Evolutionary conservation across 1,140 invertebrate genomes (phyloP), one percentile per base, ranked within the genome.

Genomic region (Euschistus heros): DNA sequence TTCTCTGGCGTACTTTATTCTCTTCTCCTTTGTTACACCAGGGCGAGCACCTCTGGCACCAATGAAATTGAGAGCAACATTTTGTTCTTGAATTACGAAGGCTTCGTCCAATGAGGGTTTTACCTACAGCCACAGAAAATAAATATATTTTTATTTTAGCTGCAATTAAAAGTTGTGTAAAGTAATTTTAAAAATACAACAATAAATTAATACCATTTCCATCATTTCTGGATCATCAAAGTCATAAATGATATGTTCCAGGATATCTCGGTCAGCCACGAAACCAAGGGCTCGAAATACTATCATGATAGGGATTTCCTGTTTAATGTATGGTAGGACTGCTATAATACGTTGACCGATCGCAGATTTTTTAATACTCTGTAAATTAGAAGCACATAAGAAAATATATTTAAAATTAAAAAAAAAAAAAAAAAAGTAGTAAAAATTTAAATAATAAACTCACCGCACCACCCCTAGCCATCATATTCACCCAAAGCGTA

Each of bases 141-240:
- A 22, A 2, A 20, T 8, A 3, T 1, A 20, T 6, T 50, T 18
- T 2, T 50, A 6, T n/a, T 50, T 2, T 8, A 50, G n/a, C 6
- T 18, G 6, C 2, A 50, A 22, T 50, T 3, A 20, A 50, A 50
- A n/a, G 2, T 18, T 5, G 1, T 8, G 1, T 50, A 50, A 18
- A 18, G 14, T 20, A 18, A 18, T 50, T 20, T 50, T 2, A 13
- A 50, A 50, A n/a, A 18, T 2, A 50, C 26, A 59, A 14, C 1
- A 1, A 27, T 27, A 27, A 59, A 7, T 22, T 2, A 26, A 33
- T 64, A 75, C 94, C 94, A 99, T 98, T 83, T 99, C 97, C 94
- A 98, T 98, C 94, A 99, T 98, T 81, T 99, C 96, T 26, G 92
- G 94, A 79, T 99, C 96, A 76, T 98, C 92, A 79, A 98, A 98